Base-by-base conservation (phyloP, 2,113 vertebrate species). In the Microcebus lehilahytsara region DNA sequence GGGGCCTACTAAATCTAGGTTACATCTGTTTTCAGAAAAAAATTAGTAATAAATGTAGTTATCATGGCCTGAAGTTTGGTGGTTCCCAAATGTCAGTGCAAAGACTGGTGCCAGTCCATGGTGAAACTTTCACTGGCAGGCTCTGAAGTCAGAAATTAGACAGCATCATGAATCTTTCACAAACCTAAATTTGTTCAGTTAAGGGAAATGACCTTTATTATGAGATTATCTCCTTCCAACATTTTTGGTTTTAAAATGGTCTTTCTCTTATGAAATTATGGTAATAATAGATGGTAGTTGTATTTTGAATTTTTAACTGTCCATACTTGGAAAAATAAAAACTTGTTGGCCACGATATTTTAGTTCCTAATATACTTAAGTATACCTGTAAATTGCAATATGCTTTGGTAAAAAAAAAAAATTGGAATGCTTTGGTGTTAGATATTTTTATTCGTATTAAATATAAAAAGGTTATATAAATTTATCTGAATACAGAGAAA, bases 71-170 rank as follows among this genome's bases (percentile, higher is more conserved):
- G 46, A 46, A 37, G 27, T 79, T 95, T 85, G 17, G 40, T 84
- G 37, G 30, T 32, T 89, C n/a, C 74, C 71, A 96, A 91, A 84
- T 46, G 67, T 49, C 53, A 51, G 32, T 67, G 19, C 7, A 86
- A 95, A 92, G 67, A 56, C 74, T 92, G 19, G 32, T 71, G 37
- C 20, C 51, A 87, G 37, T 81, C 13, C 40, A 4, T 75, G 27
- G 30, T 84, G 10, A 85, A 20, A 86, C 89, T 92, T 71, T 96
- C 27, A 60, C 58, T 91, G 69, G 22, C 64, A 71, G 37, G 1
- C 58, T 93, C 58, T 81, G n/a, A 95, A 79, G 72, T 92, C 6
- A 80, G 80, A 92, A 96, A 93, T 75, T 90, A 90, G 56, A 85
- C 42, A 77, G 20, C 10, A 87, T 46, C 3, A 17, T 71, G 62